Evolutionary conservation across 2,797 vertebrate genomes (phyloP).

Genomic region (Furcifer pardalis): DNA sequence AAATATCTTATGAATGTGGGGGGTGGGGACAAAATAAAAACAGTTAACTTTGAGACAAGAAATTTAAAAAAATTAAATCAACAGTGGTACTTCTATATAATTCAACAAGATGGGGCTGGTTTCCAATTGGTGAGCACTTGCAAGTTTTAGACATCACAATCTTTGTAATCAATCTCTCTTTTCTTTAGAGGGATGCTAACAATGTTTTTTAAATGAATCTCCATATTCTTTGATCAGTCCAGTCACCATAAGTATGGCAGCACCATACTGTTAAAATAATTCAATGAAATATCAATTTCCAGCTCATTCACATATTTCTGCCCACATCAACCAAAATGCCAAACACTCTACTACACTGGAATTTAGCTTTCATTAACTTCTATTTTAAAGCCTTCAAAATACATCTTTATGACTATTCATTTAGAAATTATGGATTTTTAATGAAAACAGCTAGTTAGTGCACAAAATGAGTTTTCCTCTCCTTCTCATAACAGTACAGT

Average conservation of each 20-base stretch:
- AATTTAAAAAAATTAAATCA: background rate
- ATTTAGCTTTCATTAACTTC: too few relatives aligned
- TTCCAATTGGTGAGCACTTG: fast-evolving
- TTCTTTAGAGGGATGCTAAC: background rate
- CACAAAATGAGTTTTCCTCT: background rate
- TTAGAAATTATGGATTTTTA: constrained; percentile 23
- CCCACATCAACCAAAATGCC: too few relatives aligned
- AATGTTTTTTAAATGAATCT: background rate
- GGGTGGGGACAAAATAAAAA: background rate
- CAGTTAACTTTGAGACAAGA: background rate
- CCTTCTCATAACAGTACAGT: background rate
- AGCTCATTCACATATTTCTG: too few relatives aligned
- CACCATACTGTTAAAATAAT: background rate
- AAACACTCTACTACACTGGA: too few relatives aligned
- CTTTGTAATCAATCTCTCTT: too few relatives aligned
- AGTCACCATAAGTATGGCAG: too few relatives aligned
- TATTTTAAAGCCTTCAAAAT: constrained; percentile 7
- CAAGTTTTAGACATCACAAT: background rate
- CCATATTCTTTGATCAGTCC: too few relatives aligned
- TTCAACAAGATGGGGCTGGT: background rate
- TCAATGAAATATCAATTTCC: too few relatives aligned
- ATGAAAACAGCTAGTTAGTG: background rate
- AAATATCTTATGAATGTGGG: too few relatives aligned
- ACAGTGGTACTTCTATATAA: background rate
- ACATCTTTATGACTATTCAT: constrained; percentile 21